Conservation (phyloP, 2,113 vertebrate species). For the Camelus dromedarius region DNA sequence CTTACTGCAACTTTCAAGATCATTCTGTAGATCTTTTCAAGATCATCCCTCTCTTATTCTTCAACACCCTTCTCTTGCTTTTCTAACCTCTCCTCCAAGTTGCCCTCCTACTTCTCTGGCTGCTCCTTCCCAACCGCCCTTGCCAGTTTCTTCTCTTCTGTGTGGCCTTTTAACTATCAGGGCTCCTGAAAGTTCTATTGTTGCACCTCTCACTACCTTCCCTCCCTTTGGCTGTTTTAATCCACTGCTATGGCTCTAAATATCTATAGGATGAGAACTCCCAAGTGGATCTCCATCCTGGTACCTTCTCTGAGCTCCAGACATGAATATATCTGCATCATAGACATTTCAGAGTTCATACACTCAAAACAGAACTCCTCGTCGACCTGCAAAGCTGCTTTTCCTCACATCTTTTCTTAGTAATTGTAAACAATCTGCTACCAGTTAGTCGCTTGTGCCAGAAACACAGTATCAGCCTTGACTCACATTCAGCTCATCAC, state of each 20-base stretch:
- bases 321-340: background rate
- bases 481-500: background rate
- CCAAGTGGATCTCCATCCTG: background rate
- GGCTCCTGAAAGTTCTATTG: background rate
- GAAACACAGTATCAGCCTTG: background rate
- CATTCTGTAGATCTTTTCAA: background rate
- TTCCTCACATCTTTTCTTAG: conserved; percentile 3
- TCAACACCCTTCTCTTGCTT: background rate
- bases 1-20: background rate
- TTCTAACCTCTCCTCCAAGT: background rate
- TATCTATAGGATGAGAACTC: background rate
- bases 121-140: background rate
- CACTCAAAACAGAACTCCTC: background rate
- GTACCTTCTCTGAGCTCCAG: background rate
- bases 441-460: background rate
- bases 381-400: background rate
- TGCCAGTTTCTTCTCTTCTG: background rate
- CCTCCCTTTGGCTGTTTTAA: background rate
- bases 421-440: background rate
- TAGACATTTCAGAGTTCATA: background rate
- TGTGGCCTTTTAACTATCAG: background rate
- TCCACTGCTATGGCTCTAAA: background rate
- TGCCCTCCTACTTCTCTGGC: background rate
- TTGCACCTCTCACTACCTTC: background rate
- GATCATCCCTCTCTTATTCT: background rate